Base-by-base conservation (phyloP, 2,113 vertebrate species). In the Maccullochella peelii region DNA sequence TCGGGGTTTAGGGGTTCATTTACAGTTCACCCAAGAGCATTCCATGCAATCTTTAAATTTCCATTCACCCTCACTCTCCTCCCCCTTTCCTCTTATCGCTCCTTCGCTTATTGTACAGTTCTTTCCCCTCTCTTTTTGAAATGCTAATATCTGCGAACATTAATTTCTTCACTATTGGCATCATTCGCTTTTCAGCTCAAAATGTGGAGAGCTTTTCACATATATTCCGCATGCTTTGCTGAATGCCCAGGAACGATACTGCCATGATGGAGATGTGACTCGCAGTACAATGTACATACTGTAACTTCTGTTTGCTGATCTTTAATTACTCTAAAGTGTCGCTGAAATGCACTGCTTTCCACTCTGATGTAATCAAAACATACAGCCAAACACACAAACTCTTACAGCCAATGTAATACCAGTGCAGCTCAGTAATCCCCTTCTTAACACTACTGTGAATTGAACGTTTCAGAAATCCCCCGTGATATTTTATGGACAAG, bases 1-100 rank as follows among this genome's bases (percentile, higher is more conserved):
- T 89, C 62, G 88, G 91, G 89, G 94, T 96, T 95, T 91, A 90
- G 90, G 92, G 96, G 96, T 97, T 97, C 96, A 96, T 85, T 79
- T 54, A 59, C 77, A 89, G 91, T 94, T 95, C 94, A 95, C 9
- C 36, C 71, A 9, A 42, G 73, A 92, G 88, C 91, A 93, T 94
- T 94, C 93, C 90, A 73, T 23, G 67, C 90, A 91, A 52, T 93
- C 88, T 90, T 95, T 86, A 89, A 87, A 89, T 93, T 92, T 91
- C 68, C 68, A 86, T 88, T 88, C 73, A 79, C 74, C 78, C 87
- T 74, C 42, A 10, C 73, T 25, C 38, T 38, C 71, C 54, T 11
- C 50, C 30, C 62, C 25, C 8, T 54, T 16, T 63, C 65, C 54
- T 77, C 79, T 76, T 23, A 67, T 76, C 21, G 4, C 59, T 58